Base-by-base conservation (phyloP, 2,888 invertebrate genomes). In the Diaperis boleti region DNA sequence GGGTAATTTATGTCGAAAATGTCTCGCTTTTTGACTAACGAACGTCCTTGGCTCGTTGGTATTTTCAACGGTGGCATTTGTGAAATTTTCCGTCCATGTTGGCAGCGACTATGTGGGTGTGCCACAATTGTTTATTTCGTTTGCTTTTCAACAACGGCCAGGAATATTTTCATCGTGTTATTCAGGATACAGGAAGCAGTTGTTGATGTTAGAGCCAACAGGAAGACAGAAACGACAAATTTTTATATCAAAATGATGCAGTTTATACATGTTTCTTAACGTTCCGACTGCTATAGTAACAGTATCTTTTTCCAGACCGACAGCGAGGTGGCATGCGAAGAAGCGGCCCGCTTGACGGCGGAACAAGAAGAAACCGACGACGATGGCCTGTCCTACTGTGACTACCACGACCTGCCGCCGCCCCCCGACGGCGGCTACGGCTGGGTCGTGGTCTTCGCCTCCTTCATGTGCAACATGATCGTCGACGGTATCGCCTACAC, bases 401-500 rank as follows among this genome's bases (percentile, higher is more conserved):
- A 92, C 77, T 91, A 91, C 76, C 88, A 89, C 71, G 92, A 91
- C 72, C 83, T 93, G 66, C 94, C 94, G 14, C 92, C 94, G 56
- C 94, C 94, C 52, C 94, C 94, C 31, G 94, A 94, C 81, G 94
- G 94, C 69, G 96, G 96, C 49, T 95, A 92, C 83, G 94, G 94
- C 62, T 95, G 94, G 95, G 90, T 97, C 76, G 93, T 99, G 78
- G 97, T 98, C 55, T 90, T 95, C 76, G 96, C 96, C 54, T 96
- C 96, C 39, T 97, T 99, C 83, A 90, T 98, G 89, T 96, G 96
- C 83, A 98, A 98, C 87, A 89, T 98, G 85, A 93, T 98, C 73
- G 96, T 99, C 59, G 98, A 99, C 82, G 99, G 96, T 73, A 96
- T 99, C 67, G 95, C 96, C n/a, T 98, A 98, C 83, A 95, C 97